Conservation (phyloP, 2,113 vertebrate species). For the Pachyramphus minor region DNA sequence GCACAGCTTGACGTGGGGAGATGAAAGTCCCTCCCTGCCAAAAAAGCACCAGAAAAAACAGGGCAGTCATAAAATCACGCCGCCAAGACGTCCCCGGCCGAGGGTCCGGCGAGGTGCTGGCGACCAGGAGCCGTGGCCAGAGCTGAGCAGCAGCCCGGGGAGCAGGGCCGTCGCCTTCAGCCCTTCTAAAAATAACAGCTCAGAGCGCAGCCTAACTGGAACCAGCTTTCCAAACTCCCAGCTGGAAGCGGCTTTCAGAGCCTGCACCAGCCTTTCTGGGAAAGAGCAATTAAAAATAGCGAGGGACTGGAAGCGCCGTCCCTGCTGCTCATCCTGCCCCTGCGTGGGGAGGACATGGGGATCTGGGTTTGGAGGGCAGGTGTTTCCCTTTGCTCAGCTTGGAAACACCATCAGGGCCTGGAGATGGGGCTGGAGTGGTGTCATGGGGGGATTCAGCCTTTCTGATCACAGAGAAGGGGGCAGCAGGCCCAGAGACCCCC, state of each 20-base stretch:
- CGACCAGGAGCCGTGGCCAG: accelerated
- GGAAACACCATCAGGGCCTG: background rate
- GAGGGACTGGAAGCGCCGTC: background rate
- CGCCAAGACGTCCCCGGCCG: accelerated
- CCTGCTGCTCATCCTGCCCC: background rate
- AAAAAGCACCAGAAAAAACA: background rate
- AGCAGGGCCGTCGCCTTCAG: background rate
- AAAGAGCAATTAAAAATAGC: constrained; percentile 55
- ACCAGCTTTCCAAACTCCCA: constrained; percentile 53
- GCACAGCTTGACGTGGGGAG: background rate
- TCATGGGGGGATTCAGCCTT: background rate
- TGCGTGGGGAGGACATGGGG: accelerated
- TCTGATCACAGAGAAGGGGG: accelerated
- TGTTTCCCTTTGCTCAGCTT: background rate
- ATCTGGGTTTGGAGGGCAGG: background rate
- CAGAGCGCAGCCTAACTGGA: constrained; percentile 19
- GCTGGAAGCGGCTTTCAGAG: constrained; percentile 16
- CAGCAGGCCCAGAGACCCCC: background rate
- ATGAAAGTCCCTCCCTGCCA: constrained; percentile 19
- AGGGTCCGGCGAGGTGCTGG: background rate
- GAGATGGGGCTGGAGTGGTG: background rate
- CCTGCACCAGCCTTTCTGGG: constrained; percentile 23
- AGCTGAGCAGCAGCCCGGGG: background rate
- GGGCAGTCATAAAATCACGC: background rate
- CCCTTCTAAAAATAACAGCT: constrained; percentile 40